These are phyloP conservation scores for Pemphigus obesinymphae DNA, from an alignment of 1,140 invertebrate genomes.

Conservation along the genomic window DNA sequence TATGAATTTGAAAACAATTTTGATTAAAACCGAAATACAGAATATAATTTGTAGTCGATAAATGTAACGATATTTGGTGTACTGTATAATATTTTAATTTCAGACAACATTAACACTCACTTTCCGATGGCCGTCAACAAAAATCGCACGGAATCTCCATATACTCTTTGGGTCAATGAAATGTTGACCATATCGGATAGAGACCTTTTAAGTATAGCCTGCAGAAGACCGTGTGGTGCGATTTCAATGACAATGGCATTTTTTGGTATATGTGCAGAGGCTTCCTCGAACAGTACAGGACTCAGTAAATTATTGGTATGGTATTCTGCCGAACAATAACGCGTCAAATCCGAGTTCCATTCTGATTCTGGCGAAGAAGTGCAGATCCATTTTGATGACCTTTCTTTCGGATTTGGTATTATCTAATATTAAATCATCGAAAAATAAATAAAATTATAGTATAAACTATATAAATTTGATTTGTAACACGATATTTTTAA, in stretches of 20 bases:
- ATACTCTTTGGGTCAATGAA: not conserved
- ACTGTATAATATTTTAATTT: too few relatives aligned
- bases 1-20: too few relatives aligned
- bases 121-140: not conserved
- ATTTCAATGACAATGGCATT: constrained; percentile 56
- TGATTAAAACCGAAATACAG: too few relatives aligned
- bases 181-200: not conserved
- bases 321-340: constrained; percentile 58
- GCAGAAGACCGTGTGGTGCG: constrained; percentile 84
- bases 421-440: too few relatives aligned
- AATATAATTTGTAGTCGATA: too few relatives aligned
- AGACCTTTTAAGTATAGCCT: constrained; percentile 72
- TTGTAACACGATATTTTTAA: too few relatives aligned
- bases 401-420: constrained; percentile 49
- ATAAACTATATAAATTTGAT: too few relatives aligned
- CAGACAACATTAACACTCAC: too few relatives aligned
- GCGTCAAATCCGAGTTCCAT: constrained; percentile 55
- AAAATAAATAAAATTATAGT: too few relatives aligned
- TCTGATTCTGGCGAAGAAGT: constrained; percentile 56
- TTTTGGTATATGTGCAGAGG: constrained; percentile 31
- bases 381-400: constrained; percentile 57
- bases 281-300: constrained; percentile 45
- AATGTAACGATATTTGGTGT: too few relatives aligned
- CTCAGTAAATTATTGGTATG: constrained; percentile 65
- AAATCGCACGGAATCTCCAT: not conserved